These are phyloP conservation scores for Hylia prasina DNA, from an alignment of 2,113 vertebrate species.

Conservation along the genomic window DNA sequence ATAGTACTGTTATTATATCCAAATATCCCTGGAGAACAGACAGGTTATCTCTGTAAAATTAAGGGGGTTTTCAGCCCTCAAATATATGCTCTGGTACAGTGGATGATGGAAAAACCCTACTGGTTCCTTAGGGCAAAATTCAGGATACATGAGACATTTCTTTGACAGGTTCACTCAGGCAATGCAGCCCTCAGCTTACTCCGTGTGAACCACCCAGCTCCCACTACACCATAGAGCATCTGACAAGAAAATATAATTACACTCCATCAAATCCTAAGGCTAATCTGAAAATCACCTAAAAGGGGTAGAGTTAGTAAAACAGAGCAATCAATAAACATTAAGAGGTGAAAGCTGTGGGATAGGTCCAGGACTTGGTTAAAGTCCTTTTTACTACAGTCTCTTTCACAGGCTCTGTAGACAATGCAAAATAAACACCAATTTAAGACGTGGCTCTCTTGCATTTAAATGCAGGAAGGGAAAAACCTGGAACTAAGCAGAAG, in stretches of 20 bases:
- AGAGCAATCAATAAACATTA: neutral
- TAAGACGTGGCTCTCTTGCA: neutral
- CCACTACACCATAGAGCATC: neutral
- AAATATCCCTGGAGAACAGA: neutral
- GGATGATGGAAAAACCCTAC: neutral
- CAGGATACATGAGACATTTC: neutral
- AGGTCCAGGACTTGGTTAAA: neutral
- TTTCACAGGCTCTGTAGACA: neutral
- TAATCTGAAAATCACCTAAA: neutral
- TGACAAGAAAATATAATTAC: neutral
- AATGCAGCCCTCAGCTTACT: neutral
- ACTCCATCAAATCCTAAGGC: neutral
- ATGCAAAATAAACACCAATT: neutral
- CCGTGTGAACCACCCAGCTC: neutral
- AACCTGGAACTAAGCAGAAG: neutral
- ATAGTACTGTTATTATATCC: neutral
- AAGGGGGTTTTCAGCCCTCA: neutral
- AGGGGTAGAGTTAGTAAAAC: neutral
- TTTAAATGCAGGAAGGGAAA: neutral
- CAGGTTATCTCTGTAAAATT: neutral
- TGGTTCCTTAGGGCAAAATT: neutral
- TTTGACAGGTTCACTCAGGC: neutral
- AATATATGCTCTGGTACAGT: neutral
- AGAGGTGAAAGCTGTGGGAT: neutral
- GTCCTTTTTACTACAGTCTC: neutral